Evolutionary conservation across 2,113 vertebrate genomes (phyloP), one percentile per base, ranked within the genome.

Genomic region (Anolis carolinensis): DNA sequence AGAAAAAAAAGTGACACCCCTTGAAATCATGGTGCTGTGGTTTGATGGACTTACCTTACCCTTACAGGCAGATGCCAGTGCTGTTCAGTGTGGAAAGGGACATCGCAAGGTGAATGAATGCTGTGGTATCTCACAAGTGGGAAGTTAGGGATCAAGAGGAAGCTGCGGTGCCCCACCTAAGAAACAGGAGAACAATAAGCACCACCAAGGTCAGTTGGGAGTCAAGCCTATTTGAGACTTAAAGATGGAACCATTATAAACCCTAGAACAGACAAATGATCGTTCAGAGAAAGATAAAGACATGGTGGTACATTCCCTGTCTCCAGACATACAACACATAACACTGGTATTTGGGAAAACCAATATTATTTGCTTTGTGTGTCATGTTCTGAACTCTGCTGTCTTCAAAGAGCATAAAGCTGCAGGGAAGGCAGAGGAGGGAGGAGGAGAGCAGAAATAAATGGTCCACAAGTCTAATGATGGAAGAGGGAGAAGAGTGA

Each of bases 21-120:
- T 79, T 52, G 25, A 27, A 78, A 78, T 77, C 25, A 68, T 0
- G 32, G 63, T 79, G 16, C 59, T 68, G 82, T 13, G 44, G 70
- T 81, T 82, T 14, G 48, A 62, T 39, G 80, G 78, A 67, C 18
- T 85, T 81, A 27, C 10, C 88, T 87, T 73, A 73, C 84, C 88
- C 80, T 59, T 82, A 75, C 16, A 79, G 78, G 77, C 36, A 79
- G 79, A 1, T 20, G 44, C 2, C 4, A 62, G 71, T 62, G 81
- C 39, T 48, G 63, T 77, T 85, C 30, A 72, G 79, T 67, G 73
- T 65, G 1, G 14, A 88, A 55, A 79, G 83, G 70, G 79, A 55
- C 76, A 75, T 32, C 34, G 18, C 32, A 14, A 88, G 18, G 50
- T n/a, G 74, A 83, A 62, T 36, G 79, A 84, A 85, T 67, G 62